Base-by-base conservation (phyloP, 1,140 invertebrate genomes). In the Adoxophyes honmai region DNA sequence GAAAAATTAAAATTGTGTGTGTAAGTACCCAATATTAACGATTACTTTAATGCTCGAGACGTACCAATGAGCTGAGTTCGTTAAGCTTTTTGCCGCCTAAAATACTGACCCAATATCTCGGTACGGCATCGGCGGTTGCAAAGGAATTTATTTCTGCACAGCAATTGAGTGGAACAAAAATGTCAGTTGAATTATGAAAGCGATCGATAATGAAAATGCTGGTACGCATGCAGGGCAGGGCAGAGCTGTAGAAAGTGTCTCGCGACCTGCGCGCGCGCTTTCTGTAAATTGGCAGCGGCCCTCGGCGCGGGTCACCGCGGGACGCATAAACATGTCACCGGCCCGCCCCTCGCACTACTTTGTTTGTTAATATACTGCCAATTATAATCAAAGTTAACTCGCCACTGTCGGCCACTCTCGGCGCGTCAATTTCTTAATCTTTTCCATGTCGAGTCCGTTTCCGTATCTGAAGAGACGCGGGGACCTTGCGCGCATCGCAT, bases 301-400 rank as follows among this genome's bases (percentile, higher is more conserved):
- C 42, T 48, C 33, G 33, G 52, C 69, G 59, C 75, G 66, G 81
- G 82, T 83, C 82, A 84, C 62, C 63, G 60, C 57, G 66, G 73
- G 71, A 70, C 69, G 72, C 81, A 81, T 86, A 88, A 88, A 88
- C 77, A 88, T 84, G 81, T 78, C 79, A 62, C 64, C 75, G 71
- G 68, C 60, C 67, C 68, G 81, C 80, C 77, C 76, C 74, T 68
- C 73, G 68, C 74, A 72, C 71, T 73, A 85, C 78, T 86, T 76
- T 78, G 78, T 84, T 85, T 81, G 77, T 85, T 81, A 85, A 86
- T 79, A 86, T 88, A 84, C 79, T 85, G 85, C 85, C 85, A 88
- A 88, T 88, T 86, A 88, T 83, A 85, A 88, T 86, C 83, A 88
- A 85, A 84, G 66, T 64, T 70, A 67, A 74, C 70, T 82, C 64